Evolutionary conservation across 2,113 vertebrate genomes (phyloP).

Genomic region (Campylomormyrus tamandua): DNA sequence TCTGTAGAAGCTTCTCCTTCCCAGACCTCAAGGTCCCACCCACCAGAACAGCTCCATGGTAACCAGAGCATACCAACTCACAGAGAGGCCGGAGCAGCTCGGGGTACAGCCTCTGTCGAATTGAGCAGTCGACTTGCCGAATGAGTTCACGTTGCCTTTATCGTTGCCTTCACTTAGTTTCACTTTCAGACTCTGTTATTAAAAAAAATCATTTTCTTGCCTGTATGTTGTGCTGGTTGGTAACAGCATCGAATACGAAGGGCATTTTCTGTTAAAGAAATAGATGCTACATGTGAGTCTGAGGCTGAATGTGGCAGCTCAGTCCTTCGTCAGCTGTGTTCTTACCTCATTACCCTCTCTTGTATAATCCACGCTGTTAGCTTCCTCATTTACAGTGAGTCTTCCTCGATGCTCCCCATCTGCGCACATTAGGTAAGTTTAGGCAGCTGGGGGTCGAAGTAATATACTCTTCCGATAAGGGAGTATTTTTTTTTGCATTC

Average conservation of each 20-base stretch:
- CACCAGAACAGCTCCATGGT: constrained; percentile 62
- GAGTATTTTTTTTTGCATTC: background rate
- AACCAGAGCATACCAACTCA: constrained; percentile 54
- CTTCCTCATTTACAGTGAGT: constrained; percentile 34
- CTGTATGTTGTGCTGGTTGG: constrained; percentile 39
- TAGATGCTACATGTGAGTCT: background rate
- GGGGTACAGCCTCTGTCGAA: constrained; percentile 58
- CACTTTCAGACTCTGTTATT: background rate
- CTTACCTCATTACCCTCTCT: constrained; percentile 38
- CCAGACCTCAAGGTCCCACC: constrained; percentile 42
- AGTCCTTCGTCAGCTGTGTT: background rate
- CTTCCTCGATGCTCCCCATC: constrained; percentile 19
- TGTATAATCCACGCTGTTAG: constrained; percentile 36
- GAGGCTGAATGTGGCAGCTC: background rate
- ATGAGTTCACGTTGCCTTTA: background rate
- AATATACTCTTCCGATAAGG: background rate
- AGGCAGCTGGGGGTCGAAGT: background rate
- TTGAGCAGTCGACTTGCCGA: background rate
- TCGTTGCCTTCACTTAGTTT: background rate
- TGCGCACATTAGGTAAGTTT: background rate
- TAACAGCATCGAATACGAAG: constrained; percentile 47
- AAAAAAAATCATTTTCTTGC: constrained; percentile 27
- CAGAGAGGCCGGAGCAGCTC: constrained; percentile 54
- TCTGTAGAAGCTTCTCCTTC: constrained; percentile 35
- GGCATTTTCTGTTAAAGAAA: constrained; percentile 5